Percentiles rank a stretch among this genome's conserved stretches.
phyloP scores from a whole-genome alignment of 2,888 invertebrate genomes.

The Priocnemis perturbator region DNA sequence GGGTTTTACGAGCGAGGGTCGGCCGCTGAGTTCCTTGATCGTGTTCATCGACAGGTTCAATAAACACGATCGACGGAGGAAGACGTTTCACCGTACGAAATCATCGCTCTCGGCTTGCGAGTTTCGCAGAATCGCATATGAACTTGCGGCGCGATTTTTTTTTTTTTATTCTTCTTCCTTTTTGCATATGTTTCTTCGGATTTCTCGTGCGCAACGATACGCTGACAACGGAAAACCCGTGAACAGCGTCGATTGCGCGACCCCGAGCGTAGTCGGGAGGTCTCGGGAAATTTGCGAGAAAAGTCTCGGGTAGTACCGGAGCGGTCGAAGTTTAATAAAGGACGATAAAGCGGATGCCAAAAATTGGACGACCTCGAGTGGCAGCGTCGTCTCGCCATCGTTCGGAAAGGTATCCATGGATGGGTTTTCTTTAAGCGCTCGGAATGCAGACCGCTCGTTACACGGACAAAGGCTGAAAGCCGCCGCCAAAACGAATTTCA shows the following conservation, averaged over 20 bases:
- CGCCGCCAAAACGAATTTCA: slow-evolving; percentile 5
- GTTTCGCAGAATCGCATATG: too few relatives aligned
- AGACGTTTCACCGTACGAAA: neutral
- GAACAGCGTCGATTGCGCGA: slow-evolving; percentile 40
- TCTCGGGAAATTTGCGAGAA: neutral
- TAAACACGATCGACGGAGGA: too few relatives aligned
- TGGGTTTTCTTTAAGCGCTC: slow-evolving; percentile 36
- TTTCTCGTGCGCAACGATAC: too few relatives aligned
- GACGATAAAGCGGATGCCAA: neutral
- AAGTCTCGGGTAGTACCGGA: neutral
- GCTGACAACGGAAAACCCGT: slow-evolving; percentile 26
- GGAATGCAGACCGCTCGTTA: slow-evolving; percentile 48
- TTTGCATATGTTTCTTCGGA: too few relatives aligned
- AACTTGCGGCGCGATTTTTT: too few relatives aligned
- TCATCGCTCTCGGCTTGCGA: neutral
- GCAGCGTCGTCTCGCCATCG: slow-evolving; percentile 11
- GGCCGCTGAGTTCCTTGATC: too few relatives aligned
- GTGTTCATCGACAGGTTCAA: too few relatives aligned
- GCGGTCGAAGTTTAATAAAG: neutral
- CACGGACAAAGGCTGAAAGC: slow-evolving; percentile 45
- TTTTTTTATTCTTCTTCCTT: too few relatives aligned
- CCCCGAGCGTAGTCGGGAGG: slow-evolving; percentile 12
- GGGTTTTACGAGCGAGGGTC: too few relatives aligned
- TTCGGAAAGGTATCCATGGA: slow-evolving; percentile 29
- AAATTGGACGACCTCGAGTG: neutral